A percentile compares a stretch with the other conserved stretches of the same genome.
These are phyloP conservation scores for Drosophila robusta DNA, from an alignment of 2,888 invertebrate species.

Conservation along the genomic window DNA sequence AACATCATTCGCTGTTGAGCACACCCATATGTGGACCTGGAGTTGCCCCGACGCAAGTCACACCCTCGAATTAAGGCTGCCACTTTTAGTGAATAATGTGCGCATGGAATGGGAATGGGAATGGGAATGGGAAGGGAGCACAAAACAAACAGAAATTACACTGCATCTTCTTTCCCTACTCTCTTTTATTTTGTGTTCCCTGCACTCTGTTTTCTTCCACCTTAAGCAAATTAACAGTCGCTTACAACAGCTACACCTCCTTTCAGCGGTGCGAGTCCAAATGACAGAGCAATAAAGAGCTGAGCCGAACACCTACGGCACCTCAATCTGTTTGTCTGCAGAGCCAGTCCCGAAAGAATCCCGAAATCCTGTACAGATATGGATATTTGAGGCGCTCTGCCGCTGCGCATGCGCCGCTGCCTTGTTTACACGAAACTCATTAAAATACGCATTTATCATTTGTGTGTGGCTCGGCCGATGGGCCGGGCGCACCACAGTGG, in stretches of 20 bases:
- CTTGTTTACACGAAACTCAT: slow-evolving; percentile 83
- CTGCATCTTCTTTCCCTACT: not conserved
- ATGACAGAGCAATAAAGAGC: slow-evolving; percentile 69
- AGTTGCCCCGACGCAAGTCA: slow-evolving; percentile 51
- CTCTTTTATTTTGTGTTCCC: not conserved
- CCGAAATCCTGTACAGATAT: slow-evolving; percentile 54
- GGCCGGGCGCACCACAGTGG: slow-evolving; percentile 26
- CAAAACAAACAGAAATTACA: slow-evolving; percentile 60
- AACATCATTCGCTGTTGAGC: slow-evolving; percentile 47
- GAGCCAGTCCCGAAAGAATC: slow-evolving; percentile 49
- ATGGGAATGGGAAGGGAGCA: slow-evolving; percentile 11
- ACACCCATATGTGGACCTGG: slow-evolving; percentile 47
- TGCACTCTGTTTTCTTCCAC: not conserved
- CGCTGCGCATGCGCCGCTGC: slow-evolving; percentile 52
- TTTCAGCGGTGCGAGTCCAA: slow-evolving; percentile 66
- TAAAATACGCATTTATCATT: slow-evolving; percentile 83
- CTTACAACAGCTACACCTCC: slow-evolving; percentile 71
- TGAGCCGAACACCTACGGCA: slow-evolving; percentile 70
- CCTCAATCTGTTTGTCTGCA: slow-evolving; percentile 49
- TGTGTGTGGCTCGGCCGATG: slow-evolving; percentile 33
- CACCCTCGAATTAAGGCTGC: slow-evolving; percentile 76
- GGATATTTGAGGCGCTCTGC: slow-evolving; percentile 48
- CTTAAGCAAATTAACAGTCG: slow-evolving; percentile 78
- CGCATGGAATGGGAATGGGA: slow-evolving; percentile 38
- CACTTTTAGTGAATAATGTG: slow-evolving; percentile 77